Percentiles rank a stretch among this genome's conserved stretches.
phyloP scores from a whole-genome alignment of 2,797 vertebrate genomes.

The Sebastes iracundus region DNA sequence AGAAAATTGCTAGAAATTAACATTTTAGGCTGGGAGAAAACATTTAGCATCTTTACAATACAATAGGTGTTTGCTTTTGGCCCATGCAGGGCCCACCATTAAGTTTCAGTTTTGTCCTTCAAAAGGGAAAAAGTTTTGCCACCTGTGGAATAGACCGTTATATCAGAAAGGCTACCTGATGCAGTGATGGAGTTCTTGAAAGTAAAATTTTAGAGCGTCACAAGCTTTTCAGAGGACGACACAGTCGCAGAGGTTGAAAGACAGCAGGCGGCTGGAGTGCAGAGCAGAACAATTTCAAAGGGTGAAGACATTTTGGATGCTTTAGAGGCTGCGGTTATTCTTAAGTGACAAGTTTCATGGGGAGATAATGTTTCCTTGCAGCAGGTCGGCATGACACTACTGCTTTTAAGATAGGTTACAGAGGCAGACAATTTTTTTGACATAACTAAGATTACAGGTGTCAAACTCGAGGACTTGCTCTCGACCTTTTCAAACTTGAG shows the following conservation, averaged over 20 bases:
- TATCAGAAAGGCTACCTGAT: not conserved
- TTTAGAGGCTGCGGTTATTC: constrained; percentile 17
- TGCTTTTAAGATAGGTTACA: constrained; percentile 9
- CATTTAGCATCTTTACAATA: not conserved
- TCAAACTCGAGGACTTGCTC: not conserved
- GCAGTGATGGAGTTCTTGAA: not conserved
- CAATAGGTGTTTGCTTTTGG: not conserved
- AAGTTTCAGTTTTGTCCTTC: not conserved
- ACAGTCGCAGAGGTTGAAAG: not conserved
- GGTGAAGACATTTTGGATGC: constrained; percentile 2
- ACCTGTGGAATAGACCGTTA: not conserved
- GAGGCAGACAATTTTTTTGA: not conserved
- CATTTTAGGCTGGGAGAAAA: not conserved
- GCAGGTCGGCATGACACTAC: not conserved
- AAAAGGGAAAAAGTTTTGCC: not conserved
- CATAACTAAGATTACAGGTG: not conserved
- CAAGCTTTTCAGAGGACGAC: not conserved
- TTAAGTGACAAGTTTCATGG: constrained; percentile 27
- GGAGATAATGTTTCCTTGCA: constrained; percentile 24
- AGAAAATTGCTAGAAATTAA: not conserved
- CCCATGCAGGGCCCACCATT: not conserved
- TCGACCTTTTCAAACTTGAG: no score
- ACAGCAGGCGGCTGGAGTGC: not conserved
- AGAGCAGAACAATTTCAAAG: constrained; percentile 1
- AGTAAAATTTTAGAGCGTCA: not conserved